phyloP scores from a whole-genome alignment of 2,113 vertebrate genomes.

The Poecile atricapillus region DNA sequence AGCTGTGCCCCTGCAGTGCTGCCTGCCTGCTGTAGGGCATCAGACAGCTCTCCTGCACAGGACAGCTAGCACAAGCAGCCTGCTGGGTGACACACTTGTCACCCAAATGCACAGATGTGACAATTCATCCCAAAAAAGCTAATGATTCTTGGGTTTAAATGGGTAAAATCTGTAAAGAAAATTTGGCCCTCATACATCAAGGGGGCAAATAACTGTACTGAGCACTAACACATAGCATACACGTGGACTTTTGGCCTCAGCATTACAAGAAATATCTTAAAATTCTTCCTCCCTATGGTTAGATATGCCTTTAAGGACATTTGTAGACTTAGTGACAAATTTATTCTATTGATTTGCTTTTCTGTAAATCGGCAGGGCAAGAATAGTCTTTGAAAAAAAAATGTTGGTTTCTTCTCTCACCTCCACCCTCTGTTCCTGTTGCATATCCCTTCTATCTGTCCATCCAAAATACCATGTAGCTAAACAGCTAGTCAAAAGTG shows the following conservation, averaged over 20 bases:
- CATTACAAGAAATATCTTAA: neutral
- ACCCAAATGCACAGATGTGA: rapidly evolving
- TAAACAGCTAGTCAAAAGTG: neutral
- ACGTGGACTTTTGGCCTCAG: neutral
- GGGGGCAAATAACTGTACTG: neutral
- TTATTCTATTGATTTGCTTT: neutral
- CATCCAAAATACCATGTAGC: neutral
- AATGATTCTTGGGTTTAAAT: neutral
- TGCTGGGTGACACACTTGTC: neutral
- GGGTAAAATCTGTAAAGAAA: neutral
- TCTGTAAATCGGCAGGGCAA: neutral
- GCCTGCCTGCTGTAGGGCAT: neutral
- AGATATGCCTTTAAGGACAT: neutral
- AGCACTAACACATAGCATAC: neutral
- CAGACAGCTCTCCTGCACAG: neutral
- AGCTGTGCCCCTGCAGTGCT: neutral
- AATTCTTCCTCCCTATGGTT: neutral
- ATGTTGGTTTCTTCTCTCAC: neutral
- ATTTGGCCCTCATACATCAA: neutral
- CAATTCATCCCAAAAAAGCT: neutral
- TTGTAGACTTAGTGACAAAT: neutral
- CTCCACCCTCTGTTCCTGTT: neutral
- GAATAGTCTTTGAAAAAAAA: neutral
- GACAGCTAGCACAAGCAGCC: neutral
- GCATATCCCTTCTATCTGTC: neutral